Evolutionary conservation across 2,113 vertebrate species (phyloP), one percentile per base, ranked within the genome.

Genomic region (Helogale parvula): DNA sequence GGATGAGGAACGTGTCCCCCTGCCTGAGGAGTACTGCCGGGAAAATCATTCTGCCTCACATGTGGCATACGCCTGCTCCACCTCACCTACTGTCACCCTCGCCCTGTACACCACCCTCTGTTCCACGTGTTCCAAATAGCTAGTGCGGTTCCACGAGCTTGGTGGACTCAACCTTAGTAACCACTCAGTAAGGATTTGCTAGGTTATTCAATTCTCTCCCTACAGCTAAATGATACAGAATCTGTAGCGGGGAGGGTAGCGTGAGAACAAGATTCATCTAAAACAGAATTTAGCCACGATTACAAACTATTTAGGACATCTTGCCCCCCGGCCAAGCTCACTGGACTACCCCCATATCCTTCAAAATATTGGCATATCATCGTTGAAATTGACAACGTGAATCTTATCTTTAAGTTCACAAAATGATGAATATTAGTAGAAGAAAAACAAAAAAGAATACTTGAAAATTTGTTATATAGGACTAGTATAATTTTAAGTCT

Each of bases 11-110:
- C 33, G 0, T 0, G 8, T 47, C 65, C 35, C 38, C 29, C 38
- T n/a, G 14, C 7, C 25, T 50, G 9, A 85, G 1, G 27, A 15
- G 38, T 35, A 76, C 15, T 41, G 35, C 14, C 27, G 65, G 23
- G 38, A 21, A 31, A n/a, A 60, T 60, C 23, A 33, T 6, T 1
- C 10, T 5, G 10, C 23, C 45, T 47, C 38, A 11, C 0, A 9
- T 25, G 1, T 12, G 2, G 0, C 12, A 13, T 0, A 4, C 2
- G 5, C 11, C 9, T 33, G 50, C 2, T 23, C 31, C 1, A 0
- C 1, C 25, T 8, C 52, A 45, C 19, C 19, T 33, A 19, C 1
- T 1, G 2, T 23, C 3, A 47, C 0, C 12, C 6, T 19, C 38
- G 50, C n/a, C 29, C 21, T 0, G 3, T 15, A 3, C 2, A 23